Conservation (phyloP, 2,797 vertebrate genomes). For the Moxostoma hubbsi region DNA sequence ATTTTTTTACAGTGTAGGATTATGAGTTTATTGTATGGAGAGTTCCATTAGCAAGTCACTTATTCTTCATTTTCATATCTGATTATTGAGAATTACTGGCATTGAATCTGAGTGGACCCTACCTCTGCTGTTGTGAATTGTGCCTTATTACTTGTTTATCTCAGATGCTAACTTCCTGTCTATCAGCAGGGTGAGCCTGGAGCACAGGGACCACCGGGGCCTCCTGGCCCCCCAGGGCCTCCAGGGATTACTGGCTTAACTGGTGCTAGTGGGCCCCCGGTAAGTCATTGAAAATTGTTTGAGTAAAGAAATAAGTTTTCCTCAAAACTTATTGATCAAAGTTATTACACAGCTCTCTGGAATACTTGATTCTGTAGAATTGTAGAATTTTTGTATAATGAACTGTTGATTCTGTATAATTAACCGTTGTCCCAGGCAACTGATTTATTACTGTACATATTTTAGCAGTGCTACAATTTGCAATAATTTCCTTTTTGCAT, state of each 20-base stretch:
- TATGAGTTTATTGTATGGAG: neutral
- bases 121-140: slow-evolving; percentile 14
- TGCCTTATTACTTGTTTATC: slow-evolving; percentile 9
- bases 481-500: neutral
- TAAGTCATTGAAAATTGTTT: slow-evolving; percentile 73
- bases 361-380: no score
- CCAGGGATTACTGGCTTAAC: slow-evolving; percentile 78
- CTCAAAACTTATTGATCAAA: neutral
- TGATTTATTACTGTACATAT: neutral
- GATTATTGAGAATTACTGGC: slow-evolving; percentile 25
- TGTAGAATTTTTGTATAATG: neutral
- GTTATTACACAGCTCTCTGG: no score
- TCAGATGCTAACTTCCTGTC: slow-evolving; percentile 75
- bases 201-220: slow-evolving; percentile 90
- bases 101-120: slow-evolving; percentile 44
- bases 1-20: no score
- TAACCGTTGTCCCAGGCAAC: neutral
- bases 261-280: slow-evolving; percentile 85
- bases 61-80: slow-evolving; percentile 10
- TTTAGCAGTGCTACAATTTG: neutral
- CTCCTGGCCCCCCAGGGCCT: slow-evolving; percentile 88
- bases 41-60: neutral
- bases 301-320: neutral
- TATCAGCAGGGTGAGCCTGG: slow-evolving; percentile 92
- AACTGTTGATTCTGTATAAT: neutral